These are phyloP conservation scores for Papilio dardanus DNA, from an alignment of 1,140 invertebrate genomes.

Conservation along the genomic window DNA sequence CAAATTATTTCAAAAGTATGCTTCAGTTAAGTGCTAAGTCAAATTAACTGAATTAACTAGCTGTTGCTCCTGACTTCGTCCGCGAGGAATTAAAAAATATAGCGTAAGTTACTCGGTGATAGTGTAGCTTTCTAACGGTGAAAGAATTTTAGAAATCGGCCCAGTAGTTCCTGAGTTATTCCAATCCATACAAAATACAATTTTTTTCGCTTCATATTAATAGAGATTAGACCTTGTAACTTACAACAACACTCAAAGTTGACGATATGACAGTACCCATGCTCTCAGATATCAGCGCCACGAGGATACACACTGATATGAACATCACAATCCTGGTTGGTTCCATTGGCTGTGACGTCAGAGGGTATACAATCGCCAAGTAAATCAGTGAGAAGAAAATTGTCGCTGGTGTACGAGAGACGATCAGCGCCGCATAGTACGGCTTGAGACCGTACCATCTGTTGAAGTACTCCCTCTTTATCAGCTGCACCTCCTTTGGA, in stretches of 20 bases:
- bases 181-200: too few relatives aligned
- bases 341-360: slow-evolving; percentile 94
- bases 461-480: slow-evolving; percentile 96
- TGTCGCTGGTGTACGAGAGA: slow-evolving; percentile 88
- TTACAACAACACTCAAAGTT: slow-evolving; percentile 87
- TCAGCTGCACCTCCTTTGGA: slow-evolving; percentile 92
- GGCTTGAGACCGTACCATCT: slow-evolving; percentile 96
- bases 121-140: too few relatives aligned
- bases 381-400: slow-evolving; percentile 90
- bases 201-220: too few relatives aligned
- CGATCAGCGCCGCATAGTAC: slow-evolving; percentile 93
- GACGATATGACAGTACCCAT: slow-evolving; percentile 88
- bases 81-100: too few relatives aligned
- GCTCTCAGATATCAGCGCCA: slow-evolving; percentile 89
- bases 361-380: slow-evolving; percentile 90
- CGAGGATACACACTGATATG: slow-evolving; percentile 85
- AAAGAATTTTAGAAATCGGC: too few relatives aligned
- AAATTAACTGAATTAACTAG: too few relatives aligned
- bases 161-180: too few relatives aligned
- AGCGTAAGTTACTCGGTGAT: too few relatives aligned
- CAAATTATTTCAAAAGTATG: too few relatives aligned
- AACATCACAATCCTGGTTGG: slow-evolving; percentile 88
- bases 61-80: too few relatives aligned
- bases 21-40: too few relatives aligned
- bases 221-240: slow-evolving; percentile 60